Conservation (phyloP, 2,797 vertebrate genomes). For the Orestias chungarensis region DNA sequence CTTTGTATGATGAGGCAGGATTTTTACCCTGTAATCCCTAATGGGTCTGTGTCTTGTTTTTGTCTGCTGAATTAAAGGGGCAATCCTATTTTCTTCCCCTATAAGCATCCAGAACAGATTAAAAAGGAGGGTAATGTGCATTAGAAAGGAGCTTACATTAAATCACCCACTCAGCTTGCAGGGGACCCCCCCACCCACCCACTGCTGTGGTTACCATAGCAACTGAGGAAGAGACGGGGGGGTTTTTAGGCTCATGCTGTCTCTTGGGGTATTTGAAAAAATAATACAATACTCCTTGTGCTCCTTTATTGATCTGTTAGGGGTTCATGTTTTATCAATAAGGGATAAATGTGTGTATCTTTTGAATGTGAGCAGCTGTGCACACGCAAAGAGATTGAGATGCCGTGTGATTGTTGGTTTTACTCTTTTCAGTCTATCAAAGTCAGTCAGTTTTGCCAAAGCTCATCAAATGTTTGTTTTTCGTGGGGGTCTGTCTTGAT, state of each 20-base stretch:
- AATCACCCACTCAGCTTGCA: constrained; percentile 61
- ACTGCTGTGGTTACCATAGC: constrained; percentile 74
- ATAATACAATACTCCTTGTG: constrained; percentile 42
- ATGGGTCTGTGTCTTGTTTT: constrained; percentile 61
- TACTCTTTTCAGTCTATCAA: constrained; percentile 11
- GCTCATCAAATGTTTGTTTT: not conserved
- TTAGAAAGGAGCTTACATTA: constrained; percentile 65
- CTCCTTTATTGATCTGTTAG: constrained; percentile 36
- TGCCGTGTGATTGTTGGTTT: not conserved
- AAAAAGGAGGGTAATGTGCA: constrained; percentile 66
- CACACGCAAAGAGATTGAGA: constrained; percentile 1
- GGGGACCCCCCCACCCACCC: constrained; percentile 55
- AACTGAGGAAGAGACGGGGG: constrained; percentile 70
- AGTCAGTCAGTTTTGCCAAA: constrained; percentile 11
- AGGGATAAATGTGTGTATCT: constrained; percentile 15
- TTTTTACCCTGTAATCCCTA: constrained; percentile 60
- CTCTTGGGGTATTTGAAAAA: constrained; percentile 41
- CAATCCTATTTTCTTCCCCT: constrained; percentile 65
- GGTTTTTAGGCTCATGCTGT: constrained; percentile 49
- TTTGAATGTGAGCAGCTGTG: constrained; percentile 12
- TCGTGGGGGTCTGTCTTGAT: not conserved
- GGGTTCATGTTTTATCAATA: constrained; percentile 19
- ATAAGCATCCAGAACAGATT: constrained; percentile 70
- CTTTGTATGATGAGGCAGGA: constrained; percentile 34
- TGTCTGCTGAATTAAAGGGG: constrained; percentile 62